Evolutionary conservation across 2,888 invertebrate genomes (phyloP).

Genomic region (Opisthograptis luteolata): DNA sequence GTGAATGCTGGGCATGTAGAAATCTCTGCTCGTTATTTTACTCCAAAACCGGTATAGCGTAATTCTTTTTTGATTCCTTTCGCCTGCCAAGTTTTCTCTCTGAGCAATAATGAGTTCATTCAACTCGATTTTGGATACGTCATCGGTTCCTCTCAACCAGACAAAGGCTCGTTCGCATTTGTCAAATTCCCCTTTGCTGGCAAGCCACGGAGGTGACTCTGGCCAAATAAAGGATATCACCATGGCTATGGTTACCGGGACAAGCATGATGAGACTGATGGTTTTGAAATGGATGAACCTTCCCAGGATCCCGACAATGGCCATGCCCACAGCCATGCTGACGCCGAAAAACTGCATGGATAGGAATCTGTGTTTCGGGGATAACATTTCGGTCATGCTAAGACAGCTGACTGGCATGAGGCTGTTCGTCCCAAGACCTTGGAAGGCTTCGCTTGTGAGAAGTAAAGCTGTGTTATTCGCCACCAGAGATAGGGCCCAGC

Average conservation of each 20-base stretch:
- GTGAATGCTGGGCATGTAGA: slow-evolving; percentile 34
- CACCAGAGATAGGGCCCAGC: slow-evolving; percentile 25
- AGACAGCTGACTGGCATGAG: slow-evolving; percentile 23
- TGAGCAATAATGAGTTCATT: slow-evolving; percentile 25
- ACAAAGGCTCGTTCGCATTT: slow-evolving; percentile 33
- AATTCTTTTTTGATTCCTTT: not conserved
- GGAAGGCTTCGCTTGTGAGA: slow-evolving; percentile 29
- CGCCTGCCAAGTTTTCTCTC: slow-evolving; percentile 14
- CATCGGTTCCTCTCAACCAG: slow-evolving; percentile 33
- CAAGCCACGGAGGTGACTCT: slow-evolving; percentile 39
- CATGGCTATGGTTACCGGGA: slow-evolving; percentile 20
- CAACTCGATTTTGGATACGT: slow-evolving; percentile 28
- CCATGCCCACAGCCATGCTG: slow-evolving; percentile 20
- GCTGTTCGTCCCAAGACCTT: slow-evolving; percentile 31
- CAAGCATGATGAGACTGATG: slow-evolving; percentile 26
- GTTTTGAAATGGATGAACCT: slow-evolving; percentile 30
- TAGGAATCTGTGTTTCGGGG: slow-evolving; percentile 26
- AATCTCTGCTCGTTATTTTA: slow-evolving; percentile 27
- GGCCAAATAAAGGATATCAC: slow-evolving; percentile 32
- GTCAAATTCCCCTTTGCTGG: slow-evolving; percentile 33
- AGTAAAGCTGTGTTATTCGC: slow-evolving; percentile 14
- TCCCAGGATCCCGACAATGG: slow-evolving; percentile 24
- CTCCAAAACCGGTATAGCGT: slow-evolving; percentile 11
- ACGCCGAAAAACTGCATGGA: slow-evolving; percentile 27
- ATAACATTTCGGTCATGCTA: slow-evolving; percentile 31